Base-by-base conservation (phyloP, 2,888 invertebrate genomes). In the Ferrisia virgata region DNA sequence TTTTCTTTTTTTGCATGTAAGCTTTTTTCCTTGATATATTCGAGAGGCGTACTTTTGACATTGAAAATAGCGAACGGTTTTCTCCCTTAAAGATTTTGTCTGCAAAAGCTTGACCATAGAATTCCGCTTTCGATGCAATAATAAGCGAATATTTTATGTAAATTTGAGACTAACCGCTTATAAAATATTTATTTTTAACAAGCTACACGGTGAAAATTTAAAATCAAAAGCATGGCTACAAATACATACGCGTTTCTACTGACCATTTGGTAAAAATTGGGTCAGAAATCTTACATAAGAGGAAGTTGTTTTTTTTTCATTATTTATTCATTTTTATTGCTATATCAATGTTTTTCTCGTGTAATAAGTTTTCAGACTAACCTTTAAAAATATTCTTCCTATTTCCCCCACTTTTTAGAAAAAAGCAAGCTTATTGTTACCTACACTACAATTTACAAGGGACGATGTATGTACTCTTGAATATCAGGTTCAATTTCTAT, bases 101-200 rank as follows among this genome's bases (percentile, higher is more conserved):
- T 72, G 72, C 36, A 43, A 31, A n/a, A 33, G 40, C 43, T 81
- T 81, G 33, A 53, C 58, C 58, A 58, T n/a, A 81, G 18, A 76
- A 81, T 58, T 18, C 81, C 81, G 47, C 47, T 53, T n/a, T 18
- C 33, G 33, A 53, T 53, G 47, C 47, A 33, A 81, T 81, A 53
- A 81, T 47, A 18, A 53, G 47, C 18, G 53, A 43, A 81, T 58
- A 81, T 81, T 81, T 81, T 81, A 81, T 81, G 81, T 53, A 81
- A 81, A 81, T 81, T 18, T 81, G 31, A 81, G 33, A 31, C 58
- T 58, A 81, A 53, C 53, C 81, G 47, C 81, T 81, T 53, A 33
- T 81, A 81, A 81, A 81, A 81, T 81, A 81, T 81, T 81, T 81
- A 81, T 81, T 81, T 81, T 81, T 53, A 81, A 81, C 81, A 33